A percentile compares a stretch with the other conserved stretches of the same genome.
phyloP scores from a whole-genome alignment of 2,888 invertebrate genomes.

The Cenopis cana region DNA sequence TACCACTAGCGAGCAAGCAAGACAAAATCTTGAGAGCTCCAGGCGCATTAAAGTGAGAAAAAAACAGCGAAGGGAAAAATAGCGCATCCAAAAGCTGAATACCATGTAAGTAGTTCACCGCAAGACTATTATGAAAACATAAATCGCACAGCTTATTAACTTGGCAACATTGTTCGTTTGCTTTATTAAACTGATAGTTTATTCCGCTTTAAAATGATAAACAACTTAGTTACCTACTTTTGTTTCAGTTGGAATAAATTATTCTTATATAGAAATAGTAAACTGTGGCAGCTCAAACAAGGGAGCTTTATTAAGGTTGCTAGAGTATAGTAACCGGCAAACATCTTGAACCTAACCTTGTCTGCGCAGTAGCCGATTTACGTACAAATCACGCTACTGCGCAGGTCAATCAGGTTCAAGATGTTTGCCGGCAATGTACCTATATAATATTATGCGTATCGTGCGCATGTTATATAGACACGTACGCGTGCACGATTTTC shows the following conservation, averaged over 20 bases:
- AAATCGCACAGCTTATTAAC: constrained; percentile 57
- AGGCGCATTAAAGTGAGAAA: not conserved
- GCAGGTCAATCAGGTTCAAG: no score
- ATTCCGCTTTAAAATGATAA: constrained; percentile 48
- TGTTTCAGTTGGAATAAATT: constrained; percentile 5
- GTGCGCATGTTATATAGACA: no score
- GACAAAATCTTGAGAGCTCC: no score
- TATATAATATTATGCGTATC: no score
- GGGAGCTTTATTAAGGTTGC: not conserved
- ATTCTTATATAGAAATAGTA: not conserved
- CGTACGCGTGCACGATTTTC: no score
- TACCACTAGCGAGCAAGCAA: no score
- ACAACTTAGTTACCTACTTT: constrained; percentile 23
- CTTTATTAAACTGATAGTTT: constrained; percentile 54
- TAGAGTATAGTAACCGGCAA: no score
- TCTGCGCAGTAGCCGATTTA: no score
- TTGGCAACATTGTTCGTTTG: constrained; percentile 53
- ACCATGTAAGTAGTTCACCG: constrained; percentile 40
- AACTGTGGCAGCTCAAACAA: not conserved
- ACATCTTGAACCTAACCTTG: no score
- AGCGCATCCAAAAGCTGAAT: constrained; percentile 46
- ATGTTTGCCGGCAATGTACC: no score
- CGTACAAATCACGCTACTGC: no score
- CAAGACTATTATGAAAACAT: constrained; percentile 52
- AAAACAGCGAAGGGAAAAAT: constrained; percentile 11